Base-by-base conservation (phyloP, 1,140 invertebrate genomes). In the Nymphalis io region DNA sequence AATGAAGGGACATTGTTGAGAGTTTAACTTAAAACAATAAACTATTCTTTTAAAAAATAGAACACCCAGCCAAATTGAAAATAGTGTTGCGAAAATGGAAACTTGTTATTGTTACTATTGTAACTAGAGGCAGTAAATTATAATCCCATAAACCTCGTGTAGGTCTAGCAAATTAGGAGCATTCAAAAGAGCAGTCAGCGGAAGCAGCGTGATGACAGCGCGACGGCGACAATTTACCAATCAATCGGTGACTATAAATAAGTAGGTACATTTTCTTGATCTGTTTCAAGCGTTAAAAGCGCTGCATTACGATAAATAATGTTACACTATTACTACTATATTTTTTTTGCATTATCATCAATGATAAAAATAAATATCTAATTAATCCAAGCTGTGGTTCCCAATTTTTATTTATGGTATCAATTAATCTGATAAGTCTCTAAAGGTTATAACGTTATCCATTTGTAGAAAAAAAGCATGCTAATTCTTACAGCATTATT, bases 181-280 rank as follows among this genome's bases (percentile, higher is more conserved):
- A 71, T 75, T 70, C 59, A 79, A 88, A 80, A 80, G 82, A 82
- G 75, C 86, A 76, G 46, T 59, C 65, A 64, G 75, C 80, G 78
- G 78, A 83, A 83, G 78, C 73, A 70, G 77, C 11, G 62, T 62
- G 63, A 79, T 78, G 74, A 73, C 82, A 77, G 72, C 75, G 77
- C 75, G 80, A 73, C 75, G 66, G 69, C 61, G 74, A 78, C 85
- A 85, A 89, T 89, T 86, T 84, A 81, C 76, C 82, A 87, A 89
- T 89, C 82, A 87, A 89, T 87, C 81, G 81, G 70, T 69, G 76
- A 74, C 60, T 70, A 68, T 38, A 27, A 23, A 27, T 55, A 55
- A 27, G 20, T 55, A 55, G 51, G 51, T 55, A 23, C 11, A 23
- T 16, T 6, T 33, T 23, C 4, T 4, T 20, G 20, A 38, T 21